A percentile compares a stretch with the other conserved stretches of the same genome.
These are phyloP conservation scores for Drosophila recens DNA, from an alignment of 2,888 invertebrate species.

Conservation along the genomic window DNA sequence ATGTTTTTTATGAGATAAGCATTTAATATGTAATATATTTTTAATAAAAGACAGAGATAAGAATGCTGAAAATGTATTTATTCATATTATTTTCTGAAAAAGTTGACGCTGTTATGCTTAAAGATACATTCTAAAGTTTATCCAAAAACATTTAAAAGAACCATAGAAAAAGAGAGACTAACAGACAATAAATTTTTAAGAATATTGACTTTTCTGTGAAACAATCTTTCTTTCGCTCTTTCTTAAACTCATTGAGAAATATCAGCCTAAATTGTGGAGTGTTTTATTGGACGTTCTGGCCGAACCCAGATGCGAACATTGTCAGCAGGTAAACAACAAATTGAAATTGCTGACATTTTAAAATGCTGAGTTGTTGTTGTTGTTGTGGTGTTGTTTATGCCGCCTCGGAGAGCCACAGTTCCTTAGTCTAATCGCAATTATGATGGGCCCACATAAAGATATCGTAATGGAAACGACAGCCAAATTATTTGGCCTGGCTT, in stretches of 20 bases:
- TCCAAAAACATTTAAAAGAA: too few species aligned
- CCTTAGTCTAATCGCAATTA: background rate
- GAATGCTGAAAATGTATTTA: too few species aligned
- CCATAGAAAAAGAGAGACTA: too few species aligned
- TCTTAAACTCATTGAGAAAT: background rate
- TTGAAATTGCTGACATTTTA: constrained; percentile 2
- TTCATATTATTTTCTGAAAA: too few species aligned
- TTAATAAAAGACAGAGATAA: too few species aligned
- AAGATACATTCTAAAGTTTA: too few species aligned
- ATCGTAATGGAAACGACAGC: constrained; percentile 4
- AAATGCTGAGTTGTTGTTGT: background rate
- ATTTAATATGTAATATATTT: too few species aligned
- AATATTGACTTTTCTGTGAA: background rate
- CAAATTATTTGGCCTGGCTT: constrained; percentile 25
- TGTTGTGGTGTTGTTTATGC: constrained; percentile 3
- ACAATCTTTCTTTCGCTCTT: too few species aligned
- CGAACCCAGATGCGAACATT: constrained; percentile 1
- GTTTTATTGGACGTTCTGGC: background rate
- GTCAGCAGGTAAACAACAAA: constrained; percentile 8
- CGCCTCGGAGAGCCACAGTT: background rate
- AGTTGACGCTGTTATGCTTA: too few species aligned
- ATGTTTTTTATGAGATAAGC: background rate
- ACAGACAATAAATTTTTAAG: background rate
- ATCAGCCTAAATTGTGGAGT: constrained; percentile 8
- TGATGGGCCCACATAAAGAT: constrained; percentile 30